These are phyloP conservation scores for Haliclona indistincta DNA, from an alignment of 37 sponge, comb jelly and placozoan species.

Conservation along the genomic window DNA sequence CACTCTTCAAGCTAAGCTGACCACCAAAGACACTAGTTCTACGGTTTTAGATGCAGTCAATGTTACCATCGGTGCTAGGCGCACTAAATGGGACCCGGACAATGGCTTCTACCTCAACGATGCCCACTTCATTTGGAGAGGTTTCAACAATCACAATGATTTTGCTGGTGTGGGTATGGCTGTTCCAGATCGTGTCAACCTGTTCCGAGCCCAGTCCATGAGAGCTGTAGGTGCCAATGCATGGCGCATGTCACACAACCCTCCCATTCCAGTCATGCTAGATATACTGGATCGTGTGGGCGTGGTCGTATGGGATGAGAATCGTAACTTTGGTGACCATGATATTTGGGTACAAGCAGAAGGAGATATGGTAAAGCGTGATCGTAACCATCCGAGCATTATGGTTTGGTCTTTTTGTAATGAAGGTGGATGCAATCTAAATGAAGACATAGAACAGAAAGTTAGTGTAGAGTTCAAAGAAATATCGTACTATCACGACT, in stretches of 20 bases:
- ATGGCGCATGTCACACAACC: conserved; percentile 74
- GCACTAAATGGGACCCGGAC: conserved; percentile 44
- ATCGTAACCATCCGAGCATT: conserved; percentile 69
- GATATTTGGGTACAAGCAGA: conserved; percentile 32
- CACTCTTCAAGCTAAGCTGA: conserved; percentile 11
- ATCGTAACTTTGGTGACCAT: conserved; percentile 50
- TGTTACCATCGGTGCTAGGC: conserved; percentile 22
- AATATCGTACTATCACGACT: conserved; percentile 28
- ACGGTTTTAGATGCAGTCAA: conserved; percentile 30
- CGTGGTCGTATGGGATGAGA: conserved; percentile 66
- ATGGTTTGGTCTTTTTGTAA: conserved; percentile 70
- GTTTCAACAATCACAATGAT: conserved; percentile 67
- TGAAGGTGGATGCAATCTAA: conserved; percentile 46
- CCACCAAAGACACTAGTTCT: not conserved
- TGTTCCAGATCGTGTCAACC: conserved; percentile 55
- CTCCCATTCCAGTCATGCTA: conserved; percentile 49
- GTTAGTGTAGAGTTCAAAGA: conserved; percentile 24
- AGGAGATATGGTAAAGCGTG: conserved; percentile 57
- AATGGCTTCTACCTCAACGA: conserved; percentile 48
- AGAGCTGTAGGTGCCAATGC: conserved; percentile 60
- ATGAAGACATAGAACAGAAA: not conserved
- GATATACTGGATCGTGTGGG: conserved; percentile 50
- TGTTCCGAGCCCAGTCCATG: conserved; percentile 58
- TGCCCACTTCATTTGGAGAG: conserved; percentile 44
- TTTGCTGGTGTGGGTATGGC: conserved; percentile 59